Conservation (phyloP, 2,797 vertebrate species). For the Jordanella pulchra region DNA sequence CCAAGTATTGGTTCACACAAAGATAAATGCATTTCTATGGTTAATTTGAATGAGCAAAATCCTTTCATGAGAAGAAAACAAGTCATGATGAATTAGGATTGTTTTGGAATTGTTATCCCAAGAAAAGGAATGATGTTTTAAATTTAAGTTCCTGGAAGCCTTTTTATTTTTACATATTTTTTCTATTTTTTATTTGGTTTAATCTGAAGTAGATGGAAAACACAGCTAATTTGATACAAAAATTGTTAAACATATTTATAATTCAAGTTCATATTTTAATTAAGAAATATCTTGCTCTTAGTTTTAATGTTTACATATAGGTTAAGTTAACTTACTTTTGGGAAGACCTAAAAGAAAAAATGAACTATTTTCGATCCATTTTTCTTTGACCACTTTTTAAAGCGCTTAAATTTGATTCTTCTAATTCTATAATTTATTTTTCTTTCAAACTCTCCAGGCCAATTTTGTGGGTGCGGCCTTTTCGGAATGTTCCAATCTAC, state of each 20-base stretch:
- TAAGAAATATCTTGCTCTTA: background rate
- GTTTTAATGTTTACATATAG: background rate
- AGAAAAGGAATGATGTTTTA: background rate
- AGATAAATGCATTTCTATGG: background rate
- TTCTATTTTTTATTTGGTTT: background rate
- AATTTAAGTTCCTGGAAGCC: background rate
- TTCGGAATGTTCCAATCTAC: constrained; percentile 14
- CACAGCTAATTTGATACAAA: background rate
- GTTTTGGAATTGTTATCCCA: background rate
- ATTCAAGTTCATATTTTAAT: background rate
- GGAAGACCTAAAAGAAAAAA: background rate
- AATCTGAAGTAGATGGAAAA: background rate
- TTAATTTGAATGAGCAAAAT: background rate
- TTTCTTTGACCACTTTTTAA: background rate
- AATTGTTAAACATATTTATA: background rate
- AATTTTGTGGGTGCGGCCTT: constrained; percentile 50
- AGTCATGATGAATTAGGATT: background rate
- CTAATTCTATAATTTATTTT: background rate
- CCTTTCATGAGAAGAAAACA: background rate
- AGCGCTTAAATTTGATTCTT: background rate
- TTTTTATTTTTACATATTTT: background rate
- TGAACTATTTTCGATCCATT: background rate
- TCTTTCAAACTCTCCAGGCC: constrained; percentile 10
- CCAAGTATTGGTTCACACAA: background rate
- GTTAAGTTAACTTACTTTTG: background rate